Percentiles rank a stretch among this genome's conserved stretches.
Conservation (phyloP, 2,888 invertebrate genomes). For the Globia sparganii region DNA sequence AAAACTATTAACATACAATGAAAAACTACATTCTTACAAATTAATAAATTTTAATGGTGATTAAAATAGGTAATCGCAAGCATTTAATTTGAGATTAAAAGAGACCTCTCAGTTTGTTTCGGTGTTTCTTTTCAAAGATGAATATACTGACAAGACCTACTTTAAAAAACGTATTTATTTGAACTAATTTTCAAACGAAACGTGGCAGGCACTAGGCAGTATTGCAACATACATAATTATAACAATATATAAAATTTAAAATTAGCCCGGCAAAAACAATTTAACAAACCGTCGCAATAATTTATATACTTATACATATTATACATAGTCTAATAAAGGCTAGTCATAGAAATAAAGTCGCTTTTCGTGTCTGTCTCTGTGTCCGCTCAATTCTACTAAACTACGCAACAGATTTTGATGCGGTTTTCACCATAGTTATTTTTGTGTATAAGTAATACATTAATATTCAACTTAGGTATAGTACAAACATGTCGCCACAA, state of each 20-base stretch:
- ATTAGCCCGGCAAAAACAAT: not conserved
- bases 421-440: not conserved
- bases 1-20: slow-evolving; percentile 1
- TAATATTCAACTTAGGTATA: not conserved
- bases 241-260: not conserved
- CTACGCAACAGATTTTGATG: not conserved
- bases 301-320: not conserved
- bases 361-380: not conserved
- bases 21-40: not conserved
- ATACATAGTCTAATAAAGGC: not conserved
- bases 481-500: not conserved
- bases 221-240: no score
- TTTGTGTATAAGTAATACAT: not conserved
- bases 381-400: not conserved
- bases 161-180: not conserved
- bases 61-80: not conserved
- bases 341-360: not conserved
- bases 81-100: not conserved
- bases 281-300: not conserved
- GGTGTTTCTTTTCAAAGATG: not conserved
- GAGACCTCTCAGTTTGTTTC: not conserved
- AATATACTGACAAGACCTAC: not conserved
- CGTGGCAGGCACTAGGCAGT: no score
- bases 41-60: not conserved
- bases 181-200: not conserved